A percentile compares a stretch with the other conserved stretches of the same genome.
These are phyloP conservation scores for Hippocampus kuda DNA, from an alignment of 2,797 vertebrate genomes.

Conservation along the genomic window DNA sequence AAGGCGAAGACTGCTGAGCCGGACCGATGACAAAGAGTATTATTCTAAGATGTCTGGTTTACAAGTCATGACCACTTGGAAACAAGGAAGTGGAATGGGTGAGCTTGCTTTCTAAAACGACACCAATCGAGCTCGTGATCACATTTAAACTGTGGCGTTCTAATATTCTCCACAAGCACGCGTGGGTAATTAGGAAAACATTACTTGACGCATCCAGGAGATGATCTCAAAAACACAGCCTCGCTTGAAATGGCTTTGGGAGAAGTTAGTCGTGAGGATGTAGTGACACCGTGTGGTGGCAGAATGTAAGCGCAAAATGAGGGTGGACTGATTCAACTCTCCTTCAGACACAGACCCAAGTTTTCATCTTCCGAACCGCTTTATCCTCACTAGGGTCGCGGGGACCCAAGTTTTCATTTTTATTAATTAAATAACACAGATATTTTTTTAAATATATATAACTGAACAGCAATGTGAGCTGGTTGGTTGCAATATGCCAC, in stretches of 20 bases:
- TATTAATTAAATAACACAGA: conserved; percentile 45
- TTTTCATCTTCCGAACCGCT: too few species aligned
- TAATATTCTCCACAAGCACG: not conserved
- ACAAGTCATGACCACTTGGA: conserved; percentile 6
- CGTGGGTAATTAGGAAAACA: not conserved
- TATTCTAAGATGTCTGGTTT: not conserved
- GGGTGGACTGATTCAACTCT: not conserved
- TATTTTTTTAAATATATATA: conserved; percentile 29
- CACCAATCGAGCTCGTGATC: not conserved
- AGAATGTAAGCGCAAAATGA: conserved; percentile 19
- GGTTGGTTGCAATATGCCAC: conserved; percentile 15
- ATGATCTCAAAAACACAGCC: not conserved
- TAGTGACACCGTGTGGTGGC: conserved; percentile 40
- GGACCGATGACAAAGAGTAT: not conserved
- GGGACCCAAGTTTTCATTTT: conserved; percentile 5
- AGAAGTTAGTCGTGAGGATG: not conserved
- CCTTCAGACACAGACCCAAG: not conserved
- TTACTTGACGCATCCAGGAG: not conserved
- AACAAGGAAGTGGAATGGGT: not conserved
- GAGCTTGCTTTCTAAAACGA: not conserved
- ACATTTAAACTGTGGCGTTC: not conserved
- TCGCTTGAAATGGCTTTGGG: too few species aligned
- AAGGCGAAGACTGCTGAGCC: conserved; percentile 8
- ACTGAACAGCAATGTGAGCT: conserved; percentile 15
- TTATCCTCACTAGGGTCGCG: too few species aligned